These are phyloP conservation scores for Epinotia ramella DNA, from an alignment of 2,888 invertebrate species.

Conservation along the genomic window DNA sequence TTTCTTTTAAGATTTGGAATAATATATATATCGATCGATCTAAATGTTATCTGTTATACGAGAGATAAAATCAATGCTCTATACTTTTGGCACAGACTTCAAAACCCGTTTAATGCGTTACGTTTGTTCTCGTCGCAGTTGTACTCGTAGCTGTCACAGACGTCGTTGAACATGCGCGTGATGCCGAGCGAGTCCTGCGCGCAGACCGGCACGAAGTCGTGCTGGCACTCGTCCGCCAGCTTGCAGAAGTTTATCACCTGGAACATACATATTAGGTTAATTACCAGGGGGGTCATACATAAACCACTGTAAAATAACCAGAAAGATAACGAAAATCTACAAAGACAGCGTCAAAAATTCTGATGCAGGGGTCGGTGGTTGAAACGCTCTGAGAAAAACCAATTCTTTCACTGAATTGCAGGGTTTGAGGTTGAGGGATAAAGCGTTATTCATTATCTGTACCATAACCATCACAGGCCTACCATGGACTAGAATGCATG, in stretches of 20 bases:
- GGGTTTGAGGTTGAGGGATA: neutral
- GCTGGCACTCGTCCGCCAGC: constrained; percentile 77
- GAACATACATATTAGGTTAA: constrained; percentile 15
- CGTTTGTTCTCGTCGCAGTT: constrained; percentile 81
- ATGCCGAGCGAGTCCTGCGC: constrained; percentile 79
- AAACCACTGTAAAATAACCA: too few species aligned
- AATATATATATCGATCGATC: too few species aligned
- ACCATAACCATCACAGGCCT: neutral
- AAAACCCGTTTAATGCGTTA: constrained; percentile 53
- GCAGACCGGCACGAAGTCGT: constrained; percentile 77
- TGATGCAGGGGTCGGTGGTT: too few species aligned
- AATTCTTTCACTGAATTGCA: too few species aligned
- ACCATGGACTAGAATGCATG: neutral
- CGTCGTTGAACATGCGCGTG: constrained; percentile 75
- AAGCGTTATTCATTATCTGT: neutral
- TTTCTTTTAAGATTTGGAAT: too few species aligned
- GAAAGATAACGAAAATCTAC: too few species aligned
- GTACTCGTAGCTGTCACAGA: constrained; percentile 77
- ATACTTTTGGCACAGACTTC: neutral
- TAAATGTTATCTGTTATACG: too few species aligned
- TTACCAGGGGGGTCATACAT: too few species aligned
- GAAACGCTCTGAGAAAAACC: too few species aligned
- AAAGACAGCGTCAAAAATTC: too few species aligned
- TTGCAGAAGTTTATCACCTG: constrained; percentile 79
- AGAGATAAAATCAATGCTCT: too few species aligned